Conservation (phyloP, 2,113 vertebrate genomes). For the Glaucidium brasilianum region DNA sequence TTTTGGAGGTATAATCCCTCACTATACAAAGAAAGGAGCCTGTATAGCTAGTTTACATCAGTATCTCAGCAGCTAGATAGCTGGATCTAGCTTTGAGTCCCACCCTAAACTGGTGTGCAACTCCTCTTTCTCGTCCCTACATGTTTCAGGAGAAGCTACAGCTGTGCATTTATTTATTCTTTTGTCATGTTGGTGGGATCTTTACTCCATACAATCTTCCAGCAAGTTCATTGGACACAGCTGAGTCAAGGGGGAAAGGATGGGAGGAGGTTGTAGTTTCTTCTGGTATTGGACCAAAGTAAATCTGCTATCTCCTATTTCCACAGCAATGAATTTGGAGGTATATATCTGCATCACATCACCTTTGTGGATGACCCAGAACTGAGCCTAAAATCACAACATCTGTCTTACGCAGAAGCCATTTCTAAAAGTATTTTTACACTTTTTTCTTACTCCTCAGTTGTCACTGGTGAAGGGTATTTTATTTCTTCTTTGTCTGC, state of each 20-base stretch:
- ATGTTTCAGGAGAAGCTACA: background rate
- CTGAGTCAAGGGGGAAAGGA: background rate
- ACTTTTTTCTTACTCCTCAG: background rate
- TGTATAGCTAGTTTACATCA: background rate
- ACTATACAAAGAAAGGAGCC: background rate
- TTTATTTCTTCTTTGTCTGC: background rate
- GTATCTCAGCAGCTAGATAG: background rate
- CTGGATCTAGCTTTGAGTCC: background rate
- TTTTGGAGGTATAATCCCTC: background rate
- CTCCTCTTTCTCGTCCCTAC: background rate
- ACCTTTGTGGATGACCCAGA: background rate
- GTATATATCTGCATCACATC: background rate
- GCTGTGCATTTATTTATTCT: background rate
- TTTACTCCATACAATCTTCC: background rate
- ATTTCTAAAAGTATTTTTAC: constrained; percentile 20
- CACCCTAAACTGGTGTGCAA: background rate
- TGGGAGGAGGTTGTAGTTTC: background rate
- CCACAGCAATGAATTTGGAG: background rate
- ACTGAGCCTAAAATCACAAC: background rate
- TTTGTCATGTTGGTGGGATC: background rate
- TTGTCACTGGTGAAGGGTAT: background rate
- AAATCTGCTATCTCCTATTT: background rate
- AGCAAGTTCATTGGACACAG: background rate
- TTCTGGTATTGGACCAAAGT: background rate
- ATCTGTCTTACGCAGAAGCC: background rate